Base-by-base conservation (phyloP, 2,113 vertebrate genomes). In the Nettapus auritus region DNA sequence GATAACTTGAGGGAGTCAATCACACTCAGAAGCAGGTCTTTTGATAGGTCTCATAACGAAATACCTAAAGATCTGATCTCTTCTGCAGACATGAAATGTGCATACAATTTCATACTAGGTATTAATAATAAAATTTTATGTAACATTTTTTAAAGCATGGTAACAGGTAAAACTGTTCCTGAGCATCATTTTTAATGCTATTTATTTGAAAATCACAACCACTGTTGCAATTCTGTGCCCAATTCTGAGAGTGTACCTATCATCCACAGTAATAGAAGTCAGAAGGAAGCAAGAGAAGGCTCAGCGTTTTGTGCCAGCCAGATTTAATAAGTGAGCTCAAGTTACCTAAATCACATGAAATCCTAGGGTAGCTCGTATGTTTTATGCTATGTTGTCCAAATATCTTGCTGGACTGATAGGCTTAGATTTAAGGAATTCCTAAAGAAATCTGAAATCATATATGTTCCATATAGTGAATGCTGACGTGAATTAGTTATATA, bases 401-500 rank as follows among this genome's bases (percentile, higher is more conserved):
- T 80, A 77, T 36, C 79, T 86, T 90, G 86, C 88, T 89, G 82
- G 55, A 75, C 18, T 85, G 75, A 88, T 88, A 95, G 90, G 70
- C 40, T 92, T 94, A 87, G 81, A 62, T 48, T 91, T 89, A 88
- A 75, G 88, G 21, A 88, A 82, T 88, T 91, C 67, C 34, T 56
- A 48, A 57, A 91, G 78, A 63, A 95, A 82, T 73, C 33, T 48
- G 66, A 93, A 95, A 66, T 89, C 53, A 91, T 89, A 94, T 93
- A 53, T 93, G 22, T 73, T 95, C 77, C 44, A 57, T 36, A 40
- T 15, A 93, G 75, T 53, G 67, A 44, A 70, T 88, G 23, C 48
- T 73, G 67, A 73, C 28, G 55, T 5, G 20, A 82, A 91, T 82
- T 87, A 90, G 50, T 70, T 90, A 23, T 42, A 48, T 50, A 64